phyloP scores from a whole-genome alignment of 2,113 vertebrate genomes.

The Centropus unirufus region DNA sequence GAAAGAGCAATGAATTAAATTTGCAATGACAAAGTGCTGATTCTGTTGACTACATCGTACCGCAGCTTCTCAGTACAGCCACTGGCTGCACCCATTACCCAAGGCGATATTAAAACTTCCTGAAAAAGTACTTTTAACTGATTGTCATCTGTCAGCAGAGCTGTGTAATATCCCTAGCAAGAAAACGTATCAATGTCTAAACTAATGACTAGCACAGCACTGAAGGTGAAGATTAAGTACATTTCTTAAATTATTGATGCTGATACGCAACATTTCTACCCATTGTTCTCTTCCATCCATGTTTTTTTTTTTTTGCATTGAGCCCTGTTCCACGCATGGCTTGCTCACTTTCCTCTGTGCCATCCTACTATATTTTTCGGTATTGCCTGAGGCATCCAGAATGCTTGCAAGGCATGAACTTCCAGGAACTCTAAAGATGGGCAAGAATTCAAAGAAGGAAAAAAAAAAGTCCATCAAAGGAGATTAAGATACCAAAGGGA shows the following conservation, averaged over 20 bases:
- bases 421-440: background rate
- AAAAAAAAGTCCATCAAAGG: background rate
- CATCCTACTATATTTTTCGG: background rate
- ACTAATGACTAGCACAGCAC: background rate
- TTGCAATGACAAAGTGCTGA: background rate
- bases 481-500: background rate
- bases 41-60: background rate
- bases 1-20: background rate
- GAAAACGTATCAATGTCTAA: background rate
- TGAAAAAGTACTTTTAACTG: background rate
- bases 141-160: background rate
- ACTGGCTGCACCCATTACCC: background rate
- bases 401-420: background rate
- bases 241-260: background rate
- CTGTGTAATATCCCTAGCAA: background rate
- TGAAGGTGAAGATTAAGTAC: background rate
- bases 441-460: background rate
- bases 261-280: background rate
- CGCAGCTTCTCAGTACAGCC: background rate
- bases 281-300: background rate
- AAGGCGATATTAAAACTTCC: background rate
- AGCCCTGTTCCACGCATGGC: background rate
- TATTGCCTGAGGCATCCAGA: background rate
- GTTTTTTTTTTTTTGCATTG: background rate
- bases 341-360: background rate